These are phyloP conservation scores for Alectura lathami DNA, from an alignment of 2,113 vertebrate species.

Conservation along the genomic window DNA sequence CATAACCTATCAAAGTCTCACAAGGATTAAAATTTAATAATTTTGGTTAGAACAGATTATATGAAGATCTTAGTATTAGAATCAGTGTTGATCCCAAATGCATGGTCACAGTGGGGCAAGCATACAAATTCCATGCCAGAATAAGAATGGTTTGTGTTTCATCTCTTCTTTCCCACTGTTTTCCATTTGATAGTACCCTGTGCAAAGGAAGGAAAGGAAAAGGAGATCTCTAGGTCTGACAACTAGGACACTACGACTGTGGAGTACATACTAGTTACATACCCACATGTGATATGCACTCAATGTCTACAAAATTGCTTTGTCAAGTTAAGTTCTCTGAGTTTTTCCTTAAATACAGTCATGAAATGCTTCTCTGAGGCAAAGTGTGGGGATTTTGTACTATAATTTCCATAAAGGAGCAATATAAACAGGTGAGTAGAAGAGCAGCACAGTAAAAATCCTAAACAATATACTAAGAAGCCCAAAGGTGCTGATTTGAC, in stretches of 20 bases:
- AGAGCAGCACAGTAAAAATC: neutral
- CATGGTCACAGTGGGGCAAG: neutral
- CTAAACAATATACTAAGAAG: neutral
- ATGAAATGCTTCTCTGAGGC: neutral
- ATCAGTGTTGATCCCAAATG: neutral
- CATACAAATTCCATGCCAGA: neutral
- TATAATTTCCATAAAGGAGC: neutral
- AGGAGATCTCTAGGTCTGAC: neutral
- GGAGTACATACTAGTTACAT: neutral
- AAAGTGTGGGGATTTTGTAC: neutral
- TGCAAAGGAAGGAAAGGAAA: neutral
- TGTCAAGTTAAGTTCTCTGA: neutral
- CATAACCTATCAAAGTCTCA: neutral
- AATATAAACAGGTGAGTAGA: neutral
- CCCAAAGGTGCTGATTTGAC: slow-evolving; percentile 3
- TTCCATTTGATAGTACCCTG: neutral
- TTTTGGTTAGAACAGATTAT: neutral
- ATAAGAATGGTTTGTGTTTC: neutral
- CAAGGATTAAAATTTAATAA: neutral
- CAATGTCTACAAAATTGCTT: neutral
- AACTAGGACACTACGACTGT: neutral
- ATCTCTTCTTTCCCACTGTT: neutral
- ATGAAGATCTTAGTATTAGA: neutral
- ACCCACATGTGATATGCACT: neutral
- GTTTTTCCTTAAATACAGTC: neutral